phyloP scores from a whole-genome alignment of 2,797 vertebrate species.

The Podargus strigoides region DNA sequence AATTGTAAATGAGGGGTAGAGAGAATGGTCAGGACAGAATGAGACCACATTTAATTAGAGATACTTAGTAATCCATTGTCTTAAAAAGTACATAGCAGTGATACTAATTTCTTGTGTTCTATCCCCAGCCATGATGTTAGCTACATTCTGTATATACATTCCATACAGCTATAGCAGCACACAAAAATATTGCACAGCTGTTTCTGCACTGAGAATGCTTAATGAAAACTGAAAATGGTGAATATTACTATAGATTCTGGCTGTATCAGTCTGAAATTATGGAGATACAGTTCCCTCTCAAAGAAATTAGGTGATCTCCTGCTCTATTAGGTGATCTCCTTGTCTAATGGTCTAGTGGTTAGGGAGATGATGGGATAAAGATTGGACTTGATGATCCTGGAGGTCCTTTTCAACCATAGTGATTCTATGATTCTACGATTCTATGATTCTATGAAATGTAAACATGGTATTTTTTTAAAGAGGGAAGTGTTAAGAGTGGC shows the following conservation, averaged over 20 bases:
- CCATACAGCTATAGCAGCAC: not conserved
- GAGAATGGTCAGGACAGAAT: not conserved
- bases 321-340: too few relatives aligned
- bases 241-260: not conserved
- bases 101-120: not conserved
- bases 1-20: not conserved
- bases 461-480: not conserved
- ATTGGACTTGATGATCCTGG: too few relatives aligned
- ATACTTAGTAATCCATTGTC: not conserved
- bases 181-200: not conserved
- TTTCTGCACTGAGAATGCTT: not conserved
- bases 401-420: too few relatives aligned
- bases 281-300: not conserved
- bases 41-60: not conserved
- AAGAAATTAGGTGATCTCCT: not conserved
- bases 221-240: not conserved
- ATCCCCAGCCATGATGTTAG: not conserved
- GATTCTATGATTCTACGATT: too few relatives aligned
- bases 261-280: not conserved
- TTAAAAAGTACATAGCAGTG: not conserved
- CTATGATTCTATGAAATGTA: too few relatives aligned
- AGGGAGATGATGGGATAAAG: too few relatives aligned
- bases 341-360: too few relatives aligned
- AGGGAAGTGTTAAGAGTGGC: not conserved
- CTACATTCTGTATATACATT: not conserved